Evolutionary conservation across 2,797 vertebrate species (phyloP).

Genomic region (Taenioides sp.): DNA sequence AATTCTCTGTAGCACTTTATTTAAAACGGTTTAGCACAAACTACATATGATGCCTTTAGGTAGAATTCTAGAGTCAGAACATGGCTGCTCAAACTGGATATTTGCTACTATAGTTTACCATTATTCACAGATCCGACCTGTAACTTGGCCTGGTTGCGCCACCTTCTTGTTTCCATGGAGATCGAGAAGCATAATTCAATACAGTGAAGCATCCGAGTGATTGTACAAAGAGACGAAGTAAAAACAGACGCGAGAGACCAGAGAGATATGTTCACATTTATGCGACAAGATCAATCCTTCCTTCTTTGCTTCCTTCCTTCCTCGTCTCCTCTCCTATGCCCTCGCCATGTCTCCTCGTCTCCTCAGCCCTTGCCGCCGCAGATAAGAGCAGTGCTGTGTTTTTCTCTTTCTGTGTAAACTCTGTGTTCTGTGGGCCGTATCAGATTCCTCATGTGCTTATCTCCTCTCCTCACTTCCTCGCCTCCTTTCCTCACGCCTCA

Average conservation of each 20-base stretch:
- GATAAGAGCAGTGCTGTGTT: not conserved
- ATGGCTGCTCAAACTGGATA: too few species aligned
- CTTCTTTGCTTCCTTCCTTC: not conserved
- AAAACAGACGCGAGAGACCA: not conserved
- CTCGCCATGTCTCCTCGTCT: not conserved
- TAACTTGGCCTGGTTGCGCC: too few species aligned
- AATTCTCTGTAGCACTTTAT: too few species aligned
- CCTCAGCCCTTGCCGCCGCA: not conserved
- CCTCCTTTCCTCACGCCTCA: not conserved
- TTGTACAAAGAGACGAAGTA: not conserved
- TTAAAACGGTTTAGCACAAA: too few species aligned
- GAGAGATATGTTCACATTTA: too few species aligned
- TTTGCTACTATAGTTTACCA: too few species aligned
- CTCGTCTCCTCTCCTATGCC: not conserved
- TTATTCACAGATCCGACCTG: too few species aligned
- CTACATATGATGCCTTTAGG: too few species aligned
- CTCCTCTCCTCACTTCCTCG: not conserved
- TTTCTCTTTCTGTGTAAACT: constrained; percentile 1
- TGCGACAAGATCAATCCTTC: not conserved
- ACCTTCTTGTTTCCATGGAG: too few species aligned
- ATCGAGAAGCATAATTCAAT: too few species aligned
- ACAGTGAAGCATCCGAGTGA: too few species aligned
- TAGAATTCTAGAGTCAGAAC: too few species aligned
- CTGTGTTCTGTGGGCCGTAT: not conserved
- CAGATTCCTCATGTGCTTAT: not conserved